Base-by-base conservation (phyloP, 2,888 invertebrate species). In the Drosophila ezoana region DNA sequence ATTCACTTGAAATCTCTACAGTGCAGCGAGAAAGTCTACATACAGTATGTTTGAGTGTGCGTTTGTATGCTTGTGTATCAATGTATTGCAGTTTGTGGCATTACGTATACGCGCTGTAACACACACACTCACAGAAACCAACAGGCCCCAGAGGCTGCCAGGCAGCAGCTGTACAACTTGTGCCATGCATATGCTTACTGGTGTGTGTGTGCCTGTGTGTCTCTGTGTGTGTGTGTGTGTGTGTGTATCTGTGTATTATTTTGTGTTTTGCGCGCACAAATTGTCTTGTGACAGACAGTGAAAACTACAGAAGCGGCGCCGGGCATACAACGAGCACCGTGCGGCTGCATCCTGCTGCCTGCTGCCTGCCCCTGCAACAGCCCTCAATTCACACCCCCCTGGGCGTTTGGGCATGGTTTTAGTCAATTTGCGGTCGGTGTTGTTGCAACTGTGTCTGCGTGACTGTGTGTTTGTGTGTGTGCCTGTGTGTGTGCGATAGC, bases 271-370 rank as follows among this genome's bases (percentile, higher is more conserved):
- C 85, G 88, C 89, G 80, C 86, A 85, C 85, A 85, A 85, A 85
- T 85, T 85, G 89, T 89, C 85, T 89, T 85, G 89, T 85, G 85
- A 89, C 89, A 87, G 86, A 85, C 88, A 87, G 89, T 78, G 86
- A 82, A 79, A 87, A 85, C 82, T 85, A 72, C 76, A 81, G 72
- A 68, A 87, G 65, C 81, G 85, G 89, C 75, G 64, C 81, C 75
- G 78, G 81, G 72, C 68, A 64, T 63, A 81, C 74, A 72, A 45
- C 54, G 43, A 62, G 61, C 41, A 64, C 51, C 43, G 47, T 69
- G 64, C 51, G 54, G 62, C 65, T 65, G 79, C 79, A 65, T 61
- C 76, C 67, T 54, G 53, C 35, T 14, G 13, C 76, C 67, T 54
- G 53, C 35, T 14, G 13, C 0, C 6, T 20, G 10, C 11, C 32